These are phyloP conservation scores for Odontocerum albicorne DNA, from an alignment of 2,888 invertebrate genomes.

Conservation along the genomic window DNA sequence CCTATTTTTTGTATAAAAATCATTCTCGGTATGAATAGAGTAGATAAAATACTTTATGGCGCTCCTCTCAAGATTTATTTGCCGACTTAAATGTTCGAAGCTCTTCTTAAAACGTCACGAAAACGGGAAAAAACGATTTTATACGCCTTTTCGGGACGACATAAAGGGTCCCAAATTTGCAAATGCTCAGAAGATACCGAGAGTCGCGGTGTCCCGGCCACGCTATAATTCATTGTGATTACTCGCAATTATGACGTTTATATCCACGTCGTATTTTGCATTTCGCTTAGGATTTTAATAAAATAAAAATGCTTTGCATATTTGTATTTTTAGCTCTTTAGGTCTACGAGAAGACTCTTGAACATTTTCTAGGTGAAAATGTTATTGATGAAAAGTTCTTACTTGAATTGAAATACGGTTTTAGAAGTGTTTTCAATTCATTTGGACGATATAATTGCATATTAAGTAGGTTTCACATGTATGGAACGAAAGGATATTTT, in stretches of 20 bases:
- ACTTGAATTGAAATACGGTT: too few relatives aligned
- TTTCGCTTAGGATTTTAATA: too few relatives aligned
- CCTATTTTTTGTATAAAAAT: conserved; percentile 33
- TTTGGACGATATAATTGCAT: too few relatives aligned
- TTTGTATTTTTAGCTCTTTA: too few relatives aligned
- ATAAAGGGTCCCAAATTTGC: conserved; percentile 16
- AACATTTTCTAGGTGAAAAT: too few relatives aligned
- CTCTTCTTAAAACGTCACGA: conserved; percentile 21
- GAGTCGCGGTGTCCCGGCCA: neutral
- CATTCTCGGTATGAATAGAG: conserved; percentile 29
- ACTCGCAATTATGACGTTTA: conserved; percentile 1
- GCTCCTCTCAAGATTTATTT: conserved; percentile 34
- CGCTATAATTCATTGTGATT: conserved; percentile 9
- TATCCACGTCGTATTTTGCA: too few relatives aligned
- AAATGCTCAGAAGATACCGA: conserved; percentile 5
- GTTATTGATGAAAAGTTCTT: too few relatives aligned
- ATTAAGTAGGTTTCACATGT: too few relatives aligned
- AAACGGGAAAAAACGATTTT: conserved; percentile 19
- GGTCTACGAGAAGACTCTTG: too few relatives aligned
- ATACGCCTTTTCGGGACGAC: conserved; percentile 17
- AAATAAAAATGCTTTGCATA: too few relatives aligned
- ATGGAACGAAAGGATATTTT: too few relatives aligned
- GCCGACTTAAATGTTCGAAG: conserved; percentile 30
- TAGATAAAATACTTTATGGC: conserved; percentile 35
- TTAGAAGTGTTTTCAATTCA: too few relatives aligned